phyloP scores from a whole-genome alignment of 2,797 vertebrate species.

The Dermochelys coriacea region DNA sequence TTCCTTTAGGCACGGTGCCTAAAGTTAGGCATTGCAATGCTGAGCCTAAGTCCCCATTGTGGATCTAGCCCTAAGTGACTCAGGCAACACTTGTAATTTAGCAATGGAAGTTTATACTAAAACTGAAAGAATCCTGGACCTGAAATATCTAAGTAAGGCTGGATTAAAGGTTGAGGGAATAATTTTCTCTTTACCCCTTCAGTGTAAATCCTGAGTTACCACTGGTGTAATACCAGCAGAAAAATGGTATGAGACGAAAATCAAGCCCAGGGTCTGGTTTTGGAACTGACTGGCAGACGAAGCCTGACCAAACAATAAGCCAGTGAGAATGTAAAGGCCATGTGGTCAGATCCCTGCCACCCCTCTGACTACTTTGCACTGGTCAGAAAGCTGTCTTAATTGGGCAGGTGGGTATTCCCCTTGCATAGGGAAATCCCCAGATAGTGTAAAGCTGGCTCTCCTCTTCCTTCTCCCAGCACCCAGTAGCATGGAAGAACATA shows the following conservation, averaged over 20 bases:
- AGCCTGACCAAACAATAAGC: neutral
- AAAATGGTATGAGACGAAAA: neutral
- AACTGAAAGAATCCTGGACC: neutral
- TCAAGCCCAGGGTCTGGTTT: neutral
- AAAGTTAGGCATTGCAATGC: neutral
- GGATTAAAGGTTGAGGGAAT: neutral
- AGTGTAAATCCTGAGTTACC: neutral
- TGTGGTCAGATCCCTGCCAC: neutral
- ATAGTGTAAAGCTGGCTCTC: neutral
- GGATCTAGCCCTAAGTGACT: neutral
- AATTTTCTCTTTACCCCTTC: neutral
- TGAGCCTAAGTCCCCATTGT: too few relatives aligned
- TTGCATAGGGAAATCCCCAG: neutral
- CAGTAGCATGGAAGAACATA: neutral
- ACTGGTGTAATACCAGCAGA: neutral
- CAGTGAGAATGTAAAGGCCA: neutral
- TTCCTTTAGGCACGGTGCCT: neutral
- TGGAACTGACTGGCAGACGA: neutral
- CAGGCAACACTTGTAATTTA: neutral
- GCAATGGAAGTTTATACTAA: neutral
- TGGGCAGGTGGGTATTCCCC: neutral
- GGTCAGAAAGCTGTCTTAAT: neutral
- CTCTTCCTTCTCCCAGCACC: neutral
- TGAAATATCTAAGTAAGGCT: neutral
- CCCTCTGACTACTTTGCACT: neutral